Conservation (phyloP, 2,113 vertebrate genomes). For the Marcusenius ussheri region DNA sequence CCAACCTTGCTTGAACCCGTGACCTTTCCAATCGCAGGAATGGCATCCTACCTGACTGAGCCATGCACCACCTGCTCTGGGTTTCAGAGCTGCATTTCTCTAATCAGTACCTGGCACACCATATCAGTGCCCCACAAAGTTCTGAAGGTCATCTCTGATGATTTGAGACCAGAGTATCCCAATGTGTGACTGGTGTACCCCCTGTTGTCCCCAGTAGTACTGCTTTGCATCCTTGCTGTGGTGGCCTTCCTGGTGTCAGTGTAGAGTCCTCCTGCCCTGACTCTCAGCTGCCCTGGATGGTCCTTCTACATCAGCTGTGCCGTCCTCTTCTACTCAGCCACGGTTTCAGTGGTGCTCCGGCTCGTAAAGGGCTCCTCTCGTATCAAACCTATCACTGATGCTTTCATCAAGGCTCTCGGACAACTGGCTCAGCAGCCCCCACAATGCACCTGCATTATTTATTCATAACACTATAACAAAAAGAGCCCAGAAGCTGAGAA, state of each 20-base stretch:
- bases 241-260: constrained; percentile 32
- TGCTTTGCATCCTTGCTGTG: constrained; percentile 25
- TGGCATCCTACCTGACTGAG: background rate
- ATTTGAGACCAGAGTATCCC: background rate
- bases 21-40: background rate
- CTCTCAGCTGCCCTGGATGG: constrained; percentile 35
- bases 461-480: background rate
- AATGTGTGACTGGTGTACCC: background rate
- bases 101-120: background rate
- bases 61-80: background rate
- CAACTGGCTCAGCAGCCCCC: too few species aligned
- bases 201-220: constrained; percentile 14
- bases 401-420: background rate
- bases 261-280: constrained; percentile 7
- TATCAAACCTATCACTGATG: constrained; percentile 11
- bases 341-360: constrained; percentile 28
- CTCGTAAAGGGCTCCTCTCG: constrained; percentile 1
- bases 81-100: background rate
- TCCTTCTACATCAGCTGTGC: constrained; percentile 43
- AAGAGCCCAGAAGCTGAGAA: background rate
- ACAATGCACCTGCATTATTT: background rate
- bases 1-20: background rate
- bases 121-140: background rate
- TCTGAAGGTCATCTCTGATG: background rate
- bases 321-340: constrained; percentile 29